Conservation (phyloP, 2,797 vertebrate genomes). For the Pyrocephalus nanus region DNA sequence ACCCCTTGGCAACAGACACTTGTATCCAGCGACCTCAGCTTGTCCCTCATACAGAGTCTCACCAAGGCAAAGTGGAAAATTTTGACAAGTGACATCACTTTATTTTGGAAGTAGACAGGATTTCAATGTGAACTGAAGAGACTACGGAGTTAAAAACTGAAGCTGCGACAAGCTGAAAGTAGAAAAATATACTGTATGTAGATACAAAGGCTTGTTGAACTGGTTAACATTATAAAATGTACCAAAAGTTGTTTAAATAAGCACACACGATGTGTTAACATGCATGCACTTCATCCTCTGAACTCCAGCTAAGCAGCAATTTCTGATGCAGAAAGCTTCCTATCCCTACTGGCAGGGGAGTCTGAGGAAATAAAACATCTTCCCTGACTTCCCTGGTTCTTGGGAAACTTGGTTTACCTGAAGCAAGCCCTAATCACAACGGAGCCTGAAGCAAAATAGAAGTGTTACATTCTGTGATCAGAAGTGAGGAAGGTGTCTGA, state of each 20-base stretch:
- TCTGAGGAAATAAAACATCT: background rate
- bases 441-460: background rate
- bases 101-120: conserved; percentile 42
- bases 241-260: conserved; percentile 34
- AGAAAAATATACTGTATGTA: conserved; percentile 61
- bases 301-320: conserved; percentile 6
- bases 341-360: background rate
- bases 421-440: background rate
- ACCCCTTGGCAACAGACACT: too few species aligned
- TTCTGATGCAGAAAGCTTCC: conserved; percentile 62
- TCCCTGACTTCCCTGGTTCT: background rate
- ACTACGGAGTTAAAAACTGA: conserved; percentile 28
- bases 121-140: background rate
- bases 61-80: background rate
- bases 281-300: background rate
- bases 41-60: background rate
- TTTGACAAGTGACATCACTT: background rate
- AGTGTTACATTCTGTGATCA: background rate
- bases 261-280: background rate
- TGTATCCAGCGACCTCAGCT: background rate
- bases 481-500: background rate
- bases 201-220: conserved; percentile 40
- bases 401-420: background rate
- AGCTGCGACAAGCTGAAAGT: conserved; percentile 42
- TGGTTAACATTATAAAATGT: conserved; percentile 28